Percentiles rank a stretch among this genome's conserved stretches.
Evolutionary conservation across 2,113 vertebrate genomes (phyloP).

Genomic region (Chlorocebus sabaeus): DNA sequence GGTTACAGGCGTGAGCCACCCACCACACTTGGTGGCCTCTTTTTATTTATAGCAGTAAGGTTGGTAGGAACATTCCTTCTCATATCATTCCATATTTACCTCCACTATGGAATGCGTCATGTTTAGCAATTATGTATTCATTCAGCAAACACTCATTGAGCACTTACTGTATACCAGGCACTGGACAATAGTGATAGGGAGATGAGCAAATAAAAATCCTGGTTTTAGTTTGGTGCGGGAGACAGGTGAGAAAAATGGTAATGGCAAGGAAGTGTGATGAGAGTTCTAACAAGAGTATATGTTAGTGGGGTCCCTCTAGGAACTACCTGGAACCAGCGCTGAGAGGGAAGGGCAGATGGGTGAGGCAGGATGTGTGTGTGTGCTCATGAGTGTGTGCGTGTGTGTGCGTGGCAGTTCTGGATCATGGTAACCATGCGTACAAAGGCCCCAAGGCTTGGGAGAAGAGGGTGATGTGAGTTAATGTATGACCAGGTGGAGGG

Average conservation of each 20-base stretch:
- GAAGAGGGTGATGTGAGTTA: neutral
- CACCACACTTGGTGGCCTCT: neutral
- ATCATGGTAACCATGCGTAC: accelerated
- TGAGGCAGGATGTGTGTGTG: too few species aligned
- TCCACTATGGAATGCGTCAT: neutral
- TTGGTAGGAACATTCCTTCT: neutral
- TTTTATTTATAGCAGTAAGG: neutral
- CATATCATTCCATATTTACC: neutral
- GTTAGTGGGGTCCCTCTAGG: neutral
- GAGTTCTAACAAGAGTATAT: neutral
- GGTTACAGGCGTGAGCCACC: too few species aligned
- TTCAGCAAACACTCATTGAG: neutral
- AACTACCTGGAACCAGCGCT: neutral
- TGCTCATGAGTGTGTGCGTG: accelerated
- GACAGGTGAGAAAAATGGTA: neutral
- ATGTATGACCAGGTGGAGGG: neutral
- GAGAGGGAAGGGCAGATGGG: neutral
- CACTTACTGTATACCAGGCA: neutral
- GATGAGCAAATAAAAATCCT: neutral
- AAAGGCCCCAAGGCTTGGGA: neutral
- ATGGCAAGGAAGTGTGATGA: neutral
- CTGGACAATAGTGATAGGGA: neutral
- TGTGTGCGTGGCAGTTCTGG: neutral
- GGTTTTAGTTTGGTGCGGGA: neutral
- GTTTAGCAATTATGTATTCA: neutral